These are phyloP conservation scores for Sternarchorhynchus goeldii DNA, from an alignment of 2,797 vertebrate species.

Conservation along the genomic window DNA sequence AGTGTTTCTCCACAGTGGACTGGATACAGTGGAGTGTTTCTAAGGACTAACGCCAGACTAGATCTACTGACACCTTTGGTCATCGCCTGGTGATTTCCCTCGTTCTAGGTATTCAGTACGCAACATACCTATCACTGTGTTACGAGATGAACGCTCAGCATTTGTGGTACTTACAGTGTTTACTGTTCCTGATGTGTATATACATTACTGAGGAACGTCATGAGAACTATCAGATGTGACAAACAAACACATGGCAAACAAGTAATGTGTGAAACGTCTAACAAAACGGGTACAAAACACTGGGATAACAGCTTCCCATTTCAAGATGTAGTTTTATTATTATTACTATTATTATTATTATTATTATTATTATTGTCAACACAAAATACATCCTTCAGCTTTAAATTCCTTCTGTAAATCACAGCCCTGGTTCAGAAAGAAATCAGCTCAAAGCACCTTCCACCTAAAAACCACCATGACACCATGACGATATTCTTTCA, in stretches of 20 bases:
- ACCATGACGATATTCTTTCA: not conserved
- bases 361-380: too few relatives aligned
- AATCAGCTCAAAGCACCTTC: too few relatives aligned
- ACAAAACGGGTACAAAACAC: not conserved
- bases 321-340: too few relatives aligned
- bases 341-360: too few relatives aligned
- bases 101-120: not conserved
- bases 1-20: conserved; percentile 9
- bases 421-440: too few relatives aligned
- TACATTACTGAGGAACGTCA: not conserved
- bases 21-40: conserved; percentile 32
- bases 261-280: too few relatives aligned
- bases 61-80: conserved; percentile 29
- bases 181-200: not conserved
- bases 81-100: conserved; percentile 2
- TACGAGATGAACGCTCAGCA: too few relatives aligned
- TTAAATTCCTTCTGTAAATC: too few relatives aligned
- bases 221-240: conserved; percentile 17
- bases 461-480: too few relatives aligned
- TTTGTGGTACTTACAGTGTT: too few relatives aligned
- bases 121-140: not conserved
- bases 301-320: too few relatives aligned
- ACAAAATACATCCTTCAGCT: too few relatives aligned
- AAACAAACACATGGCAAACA: not conserved
- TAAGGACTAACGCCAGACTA: conserved; percentile 24